phyloP scores from a whole-genome alignment of 2,888 invertebrate genomes.

The Eupithecia inturbata region DNA sequence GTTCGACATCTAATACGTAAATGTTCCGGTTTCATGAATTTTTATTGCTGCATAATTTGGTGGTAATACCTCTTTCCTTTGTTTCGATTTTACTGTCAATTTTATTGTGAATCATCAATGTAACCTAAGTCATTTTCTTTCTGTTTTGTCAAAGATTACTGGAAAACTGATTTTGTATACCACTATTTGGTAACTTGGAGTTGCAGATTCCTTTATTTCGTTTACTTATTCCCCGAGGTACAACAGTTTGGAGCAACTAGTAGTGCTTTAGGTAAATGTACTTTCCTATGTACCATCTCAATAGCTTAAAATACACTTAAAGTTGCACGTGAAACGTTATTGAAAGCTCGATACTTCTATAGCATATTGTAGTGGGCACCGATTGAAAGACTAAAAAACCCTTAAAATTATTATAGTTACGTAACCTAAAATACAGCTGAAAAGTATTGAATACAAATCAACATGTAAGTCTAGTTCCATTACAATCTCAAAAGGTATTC shows the following conservation, averaged over 20 bases:
- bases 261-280: not conserved
- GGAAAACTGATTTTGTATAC: not conserved
- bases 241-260: not conserved
- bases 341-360: not conserved
- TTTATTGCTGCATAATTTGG: conserved; percentile 63
- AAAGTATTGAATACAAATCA: conserved; percentile 18
- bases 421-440: not conserved
- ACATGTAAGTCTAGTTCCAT: conserved; percentile 23
- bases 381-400: not conserved
- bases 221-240: not conserved
- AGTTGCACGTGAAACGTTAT: not conserved
- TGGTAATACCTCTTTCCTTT: conserved; percentile 57
- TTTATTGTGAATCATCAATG: conserved; percentile 12
- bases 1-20: conserved; percentile 75
- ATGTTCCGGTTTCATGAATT: conserved; percentile 72
- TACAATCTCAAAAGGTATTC: conserved; percentile 33
- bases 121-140: not conserved
- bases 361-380: not conserved
- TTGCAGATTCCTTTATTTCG: no score
- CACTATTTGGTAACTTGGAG: not conserved
- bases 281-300: not conserved
- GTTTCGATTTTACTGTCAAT: conserved; percentile 48
- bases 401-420: not conserved
- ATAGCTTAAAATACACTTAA: not conserved
- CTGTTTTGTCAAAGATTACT: not conserved